phyloP scores from a whole-genome alignment of 2,888 invertebrate species.

The Acanthococcus lagerstroemiae region DNA sequence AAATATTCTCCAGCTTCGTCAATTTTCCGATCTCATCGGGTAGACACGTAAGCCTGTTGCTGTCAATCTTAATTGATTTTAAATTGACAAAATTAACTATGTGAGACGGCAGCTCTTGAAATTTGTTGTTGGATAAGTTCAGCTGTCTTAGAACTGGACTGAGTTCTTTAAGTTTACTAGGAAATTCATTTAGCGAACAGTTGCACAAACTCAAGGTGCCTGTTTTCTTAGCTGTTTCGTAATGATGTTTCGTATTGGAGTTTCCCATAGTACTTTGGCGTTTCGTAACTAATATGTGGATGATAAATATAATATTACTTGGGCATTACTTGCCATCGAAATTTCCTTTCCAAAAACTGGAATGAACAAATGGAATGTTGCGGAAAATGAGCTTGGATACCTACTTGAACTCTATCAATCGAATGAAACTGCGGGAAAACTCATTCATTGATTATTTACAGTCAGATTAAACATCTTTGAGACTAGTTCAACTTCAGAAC shows the following conservation, averaged over 20 bases:
- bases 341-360: too few species aligned
- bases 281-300: too few species aligned
- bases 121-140: conserved; percentile 86
- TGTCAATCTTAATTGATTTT: conserved; percentile 54
- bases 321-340: too few species aligned
- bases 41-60: conserved; percentile 49
- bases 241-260: conserved; percentile 76
- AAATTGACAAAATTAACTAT: conserved; percentile 56
- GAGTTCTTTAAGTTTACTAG: conserved; percentile 54
- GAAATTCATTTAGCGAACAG: conserved; percentile 68
- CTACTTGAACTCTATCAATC: too few species aligned
- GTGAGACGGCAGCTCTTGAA: conserved; percentile 48
- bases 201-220: conserved; percentile 83
- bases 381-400: too few species aligned
- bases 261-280: conserved; percentile 66
- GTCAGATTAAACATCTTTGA: too few species aligned
- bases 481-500: too few species aligned
- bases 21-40: conserved; percentile 60
- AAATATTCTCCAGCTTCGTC: conserved; percentile 47
- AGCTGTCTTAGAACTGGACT: conserved; percentile 67
- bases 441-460: too few species aligned
- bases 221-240: conserved; percentile 90
- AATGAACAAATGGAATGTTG: too few species aligned
- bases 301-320: too few species aligned
- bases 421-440: too few species aligned